Evolutionary conservation across 37 sponge, comb jelly and placozoan genomes (phyloP), one percentile per base, ranked within the genome.

Genomic region (Axinella damicornis): DNA sequence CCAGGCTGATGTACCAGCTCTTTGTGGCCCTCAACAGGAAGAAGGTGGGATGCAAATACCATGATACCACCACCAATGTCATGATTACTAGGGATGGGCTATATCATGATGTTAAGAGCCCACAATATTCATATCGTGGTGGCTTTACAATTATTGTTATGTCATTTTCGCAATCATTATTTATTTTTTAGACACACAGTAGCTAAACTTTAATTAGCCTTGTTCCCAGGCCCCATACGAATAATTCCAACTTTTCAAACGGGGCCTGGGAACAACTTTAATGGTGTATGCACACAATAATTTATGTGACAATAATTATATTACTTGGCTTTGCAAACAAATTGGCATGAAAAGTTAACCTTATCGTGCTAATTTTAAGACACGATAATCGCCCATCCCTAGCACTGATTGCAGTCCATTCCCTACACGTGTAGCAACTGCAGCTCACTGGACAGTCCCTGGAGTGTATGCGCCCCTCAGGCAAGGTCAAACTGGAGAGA

Each of bases 11-110:
- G 80, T 96, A 96, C 68, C 94, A 96, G 71, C 82, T 96, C 53
- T 96, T 84, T 82, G 77, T 96, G 32, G 89, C 92, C 18, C 89
- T 96, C 65, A 91, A 91, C 63, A 87, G 94, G 52, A 96, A 88
- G 64, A 84, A 89, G 77, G 94, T 85, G 72, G 18, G 71, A 20
- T 11, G 41, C 4, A 21, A 25, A 15, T 1, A 20, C 0, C 2
- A 53, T 14, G 1, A n/a, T 30, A 67, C 60, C 38, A 13, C 21
- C 22, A 25, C 30, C 2, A 18, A 12, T 46, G 25, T 68, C 0
- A 17, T 5, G 17, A 2, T 77, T 9, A 4, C 9, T 4, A 46
- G 46, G 46, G 46, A n/a, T n/a, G n/a, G n/a, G n/a, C n/a, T n/a
- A n/a, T n/a, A n/a, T n/a, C n/a, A n/a, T n/a, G n/a, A n/a, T n/a